Conservation (phyloP, 1,140 invertebrate genomes). For the Euura lappo region DNA sequence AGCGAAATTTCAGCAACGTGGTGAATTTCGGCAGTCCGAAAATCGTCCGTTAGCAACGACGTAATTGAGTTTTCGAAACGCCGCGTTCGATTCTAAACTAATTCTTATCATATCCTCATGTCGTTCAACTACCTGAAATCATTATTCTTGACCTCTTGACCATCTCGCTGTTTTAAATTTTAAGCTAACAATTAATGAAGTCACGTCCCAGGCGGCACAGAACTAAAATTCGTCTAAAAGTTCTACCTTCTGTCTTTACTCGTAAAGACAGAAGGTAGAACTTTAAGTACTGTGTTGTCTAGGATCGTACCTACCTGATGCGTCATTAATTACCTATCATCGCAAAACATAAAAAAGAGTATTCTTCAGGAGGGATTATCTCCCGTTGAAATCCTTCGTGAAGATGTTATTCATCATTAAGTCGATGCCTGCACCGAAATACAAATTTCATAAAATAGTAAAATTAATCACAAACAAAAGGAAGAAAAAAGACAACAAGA, state of each 20-base stretch:
- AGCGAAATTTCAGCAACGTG: too few relatives aligned
- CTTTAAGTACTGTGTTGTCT: too few relatives aligned
- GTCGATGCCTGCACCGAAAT: constrained; percentile 4
- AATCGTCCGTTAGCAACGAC: background rate
- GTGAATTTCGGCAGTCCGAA: background rate
- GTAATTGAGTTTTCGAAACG: too few relatives aligned
- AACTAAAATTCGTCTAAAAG: too few relatives aligned
- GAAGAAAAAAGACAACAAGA: background rate
- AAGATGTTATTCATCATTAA: background rate
- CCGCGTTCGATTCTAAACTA: too few relatives aligned
- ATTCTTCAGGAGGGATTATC: background rate
- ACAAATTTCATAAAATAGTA: background rate
- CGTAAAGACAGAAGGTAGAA: too few relatives aligned
- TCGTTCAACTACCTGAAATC: background rate
- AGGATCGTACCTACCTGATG: background rate
- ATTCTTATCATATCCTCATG: too few relatives aligned
- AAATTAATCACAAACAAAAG: background rate
- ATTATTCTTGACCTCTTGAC: background rate
- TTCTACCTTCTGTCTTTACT: too few relatives aligned
- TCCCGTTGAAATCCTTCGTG: background rate
- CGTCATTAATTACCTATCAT: background rate
- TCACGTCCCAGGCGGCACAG: background rate
- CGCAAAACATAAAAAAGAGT: background rate
- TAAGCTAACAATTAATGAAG: background rate
- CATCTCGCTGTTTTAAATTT: background rate